A percentile compares a stretch with the other conserved stretches of the same genome.
phyloP scores from a whole-genome alignment of 2,113 vertebrate genomes.

The Corvus cornix region DNA sequence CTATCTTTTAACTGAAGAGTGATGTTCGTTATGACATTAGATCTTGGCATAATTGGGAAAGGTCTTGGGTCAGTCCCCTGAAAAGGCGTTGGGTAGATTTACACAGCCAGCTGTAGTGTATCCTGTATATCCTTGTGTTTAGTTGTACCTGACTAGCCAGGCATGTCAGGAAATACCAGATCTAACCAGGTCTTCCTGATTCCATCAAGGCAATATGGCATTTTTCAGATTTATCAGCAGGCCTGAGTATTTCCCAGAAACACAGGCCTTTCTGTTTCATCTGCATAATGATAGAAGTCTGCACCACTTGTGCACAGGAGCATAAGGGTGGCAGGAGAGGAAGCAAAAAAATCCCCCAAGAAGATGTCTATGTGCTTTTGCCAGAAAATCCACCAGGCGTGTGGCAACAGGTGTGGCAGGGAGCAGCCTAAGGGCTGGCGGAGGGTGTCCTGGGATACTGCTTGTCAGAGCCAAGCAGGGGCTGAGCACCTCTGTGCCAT shows the following conservation, averaged over 20 bases:
- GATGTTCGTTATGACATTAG: neutral
- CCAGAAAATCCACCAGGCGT: neutral
- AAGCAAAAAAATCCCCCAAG: neutral
- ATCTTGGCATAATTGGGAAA: neutral
- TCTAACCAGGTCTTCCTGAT: neutral
- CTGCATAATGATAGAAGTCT: neutral
- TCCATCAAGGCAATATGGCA: neutral
- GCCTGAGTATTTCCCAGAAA: neutral
- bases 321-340: neutral
- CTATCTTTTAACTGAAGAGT: neutral
- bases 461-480: neutral
- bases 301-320: neutral
- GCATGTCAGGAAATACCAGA: neutral
- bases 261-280: neutral
- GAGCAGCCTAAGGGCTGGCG: neutral
- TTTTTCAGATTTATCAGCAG: neutral
- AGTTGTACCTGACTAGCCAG: neutral
- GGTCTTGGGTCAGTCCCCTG: neutral
- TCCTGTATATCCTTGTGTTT: neutral
- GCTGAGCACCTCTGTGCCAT: neutral
- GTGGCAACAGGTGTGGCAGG: neutral
- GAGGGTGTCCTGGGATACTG: neutral
- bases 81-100: neutral
- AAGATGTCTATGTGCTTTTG: neutral
- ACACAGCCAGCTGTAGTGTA: neutral